phyloP scores from a whole-genome alignment of 1,140 invertebrate species.

The Hirudo medicinalis region DNA sequence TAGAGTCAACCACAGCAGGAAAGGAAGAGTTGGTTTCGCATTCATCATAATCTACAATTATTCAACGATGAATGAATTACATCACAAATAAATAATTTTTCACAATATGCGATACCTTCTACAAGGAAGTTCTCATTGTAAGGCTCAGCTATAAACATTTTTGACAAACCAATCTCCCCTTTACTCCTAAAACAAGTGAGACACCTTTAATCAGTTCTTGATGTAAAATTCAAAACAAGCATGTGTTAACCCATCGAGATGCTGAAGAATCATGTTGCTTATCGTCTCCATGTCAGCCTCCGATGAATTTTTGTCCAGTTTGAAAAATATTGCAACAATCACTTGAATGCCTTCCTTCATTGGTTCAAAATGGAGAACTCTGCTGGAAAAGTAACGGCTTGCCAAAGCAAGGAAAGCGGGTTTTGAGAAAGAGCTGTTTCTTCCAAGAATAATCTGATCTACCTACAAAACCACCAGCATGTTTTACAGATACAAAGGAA shows the following conservation, averaged over 20 bases:
- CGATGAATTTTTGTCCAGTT: neutral
- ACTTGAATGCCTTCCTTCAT: neutral
- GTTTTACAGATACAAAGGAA: neutral
- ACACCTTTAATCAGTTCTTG: neutral
- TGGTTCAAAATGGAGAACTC: neutral
- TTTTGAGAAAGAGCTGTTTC: neutral
- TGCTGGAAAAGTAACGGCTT: neutral
- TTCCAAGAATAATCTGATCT: neutral
- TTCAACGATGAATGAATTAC: neutral
- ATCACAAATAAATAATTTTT: neutral
- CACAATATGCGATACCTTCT: neutral
- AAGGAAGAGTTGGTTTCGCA: neutral
- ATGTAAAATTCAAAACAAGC: neutral
- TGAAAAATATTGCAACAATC: neutral
- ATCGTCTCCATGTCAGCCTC: neutral
- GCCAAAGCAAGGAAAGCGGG: neutral
- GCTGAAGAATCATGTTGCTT: neutral
- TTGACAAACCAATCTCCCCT: neutral
- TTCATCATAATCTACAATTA: slow-evolving; percentile 1
- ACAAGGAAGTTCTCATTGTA: neutral
- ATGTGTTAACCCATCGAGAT: neutral
- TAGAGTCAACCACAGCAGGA: neutral
- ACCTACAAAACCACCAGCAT: neutral
- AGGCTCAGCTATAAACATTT: neutral
- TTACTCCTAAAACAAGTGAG: neutral